Conservation (phyloP, 1,140 invertebrate species). For the Drosophila lowei region DNA sequence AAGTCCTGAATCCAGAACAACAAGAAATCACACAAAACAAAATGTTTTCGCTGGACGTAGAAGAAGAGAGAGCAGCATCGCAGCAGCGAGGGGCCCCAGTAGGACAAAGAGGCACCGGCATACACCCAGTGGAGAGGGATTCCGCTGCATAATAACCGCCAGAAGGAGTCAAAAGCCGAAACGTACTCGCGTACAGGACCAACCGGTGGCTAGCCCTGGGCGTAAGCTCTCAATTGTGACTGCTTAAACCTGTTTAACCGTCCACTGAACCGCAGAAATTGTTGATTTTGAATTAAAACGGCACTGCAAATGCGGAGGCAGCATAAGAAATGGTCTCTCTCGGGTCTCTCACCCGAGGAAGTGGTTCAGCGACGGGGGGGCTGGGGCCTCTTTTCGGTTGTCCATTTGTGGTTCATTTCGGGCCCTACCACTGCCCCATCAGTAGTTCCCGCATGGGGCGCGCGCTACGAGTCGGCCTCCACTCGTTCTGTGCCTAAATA, state of each 20-base stretch:
- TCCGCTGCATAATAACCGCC: too few species aligned
- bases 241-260: constrained; percentile 79
- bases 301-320: constrained; percentile 20
- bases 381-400: constrained; percentile 21
- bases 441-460: too few species aligned
- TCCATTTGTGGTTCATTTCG: constrained; percentile 62
- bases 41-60: constrained; percentile 3
- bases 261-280: constrained; percentile 78
- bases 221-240: constrained; percentile 39
- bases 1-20: not conserved
- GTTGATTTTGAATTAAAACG: constrained; percentile 81
- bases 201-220: constrained; percentile 4
- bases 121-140: too few species aligned
- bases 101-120: too few species aligned
- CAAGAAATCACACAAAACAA: constrained; percentile 17
- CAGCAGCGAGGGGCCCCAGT: too few species aligned
- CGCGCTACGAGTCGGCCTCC: not conserved
- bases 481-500: constrained; percentile 63
- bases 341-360: constrained; percentile 30
- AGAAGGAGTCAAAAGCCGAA: constrained; percentile 5
- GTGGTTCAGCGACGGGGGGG: constrained; percentile 16
- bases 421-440: too few species aligned
- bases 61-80: too few species aligned
- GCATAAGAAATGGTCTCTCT: constrained; percentile 56
- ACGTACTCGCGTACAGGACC: not conserved